Evolutionary conservation across 2,888 invertebrate species (phyloP), one percentile per base, ranked within the genome.

Genomic region (Brenthis hecate): DNA sequence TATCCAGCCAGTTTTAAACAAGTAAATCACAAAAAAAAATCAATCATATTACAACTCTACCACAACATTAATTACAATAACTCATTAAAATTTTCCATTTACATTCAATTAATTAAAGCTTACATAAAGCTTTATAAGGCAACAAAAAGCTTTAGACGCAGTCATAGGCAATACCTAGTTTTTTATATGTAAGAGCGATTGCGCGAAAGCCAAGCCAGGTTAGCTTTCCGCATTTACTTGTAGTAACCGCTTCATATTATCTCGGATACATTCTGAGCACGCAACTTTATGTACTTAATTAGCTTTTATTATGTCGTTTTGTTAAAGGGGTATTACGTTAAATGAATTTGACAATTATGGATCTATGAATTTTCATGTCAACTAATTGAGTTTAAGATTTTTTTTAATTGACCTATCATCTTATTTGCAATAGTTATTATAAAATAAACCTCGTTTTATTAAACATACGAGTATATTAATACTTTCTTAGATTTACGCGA

Each of bases 191-290:
- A 62, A 43, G 54, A 58, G 23, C 48, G 60, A 50, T 60, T 60
- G 50, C 60, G 55, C 65, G 69, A 65, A 66, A 67, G 65, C 61
- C 58, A 47, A 48, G 65, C 60, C 56, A 54, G 65, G 65, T 68
- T 58, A 66, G 51, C 65, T 68, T 72, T 67, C 69, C 66, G 66
- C 66, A 71, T 71, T 69, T 66, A 66, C 69, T 69, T 67, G 69
- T 69, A 68, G 23, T 23, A 58, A 54, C 55, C 23, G 55, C 55
- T 65, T 61, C 65, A 32, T 56, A 50, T 47, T 68, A 71, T 67
- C 61, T 72, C 11, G 43, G 58, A 60, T 47, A 56, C 67, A 70
- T 69, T 72, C 58, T 19, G 57, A 63, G 51, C 69, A 72, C 69
- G 71, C 71, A 65, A 72, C 47, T 61, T 64, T 60, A 65, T 63